phyloP scores from a whole-genome alignment of 1,140 invertebrate genomes.

The Halictus rubicundus region DNA sequence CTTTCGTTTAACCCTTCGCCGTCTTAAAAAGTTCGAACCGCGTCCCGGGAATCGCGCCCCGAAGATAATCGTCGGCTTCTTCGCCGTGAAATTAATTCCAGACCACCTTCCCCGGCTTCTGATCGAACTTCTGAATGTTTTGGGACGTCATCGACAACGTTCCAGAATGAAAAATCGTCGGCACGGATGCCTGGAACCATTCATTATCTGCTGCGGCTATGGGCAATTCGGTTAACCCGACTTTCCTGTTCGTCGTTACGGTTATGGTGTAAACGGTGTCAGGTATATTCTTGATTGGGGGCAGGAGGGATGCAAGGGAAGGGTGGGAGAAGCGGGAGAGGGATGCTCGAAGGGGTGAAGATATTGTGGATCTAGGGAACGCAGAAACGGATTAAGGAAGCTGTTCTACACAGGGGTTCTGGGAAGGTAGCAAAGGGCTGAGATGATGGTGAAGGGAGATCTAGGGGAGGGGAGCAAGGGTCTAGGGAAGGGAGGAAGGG shows the following conservation, averaged over 20 bases:
- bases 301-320: too few relatives aligned
- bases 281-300: too few relatives aligned
- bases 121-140: not conserved
- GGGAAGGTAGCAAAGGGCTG: too few relatives aligned
- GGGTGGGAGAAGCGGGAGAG: too few relatives aligned
- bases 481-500: too few relatives aligned
- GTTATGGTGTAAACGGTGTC: too few relatives aligned
- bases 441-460: too few relatives aligned
- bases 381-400: too few relatives aligned
- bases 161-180: not conserved
- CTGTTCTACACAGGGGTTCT: too few relatives aligned
- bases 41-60: conserved; percentile 5
- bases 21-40: conserved; percentile 51
- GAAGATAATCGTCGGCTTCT: conserved; percentile 53
- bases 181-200: not conserved
- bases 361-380: too few relatives aligned
- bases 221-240: not conserved
- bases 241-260: not conserved
- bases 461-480: too few relatives aligned
- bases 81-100: conserved; percentile 1
- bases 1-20: conserved; percentile 22
- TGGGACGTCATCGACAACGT: not conserved
- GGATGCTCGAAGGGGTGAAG: too few relatives aligned
- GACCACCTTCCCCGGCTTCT: not conserved
- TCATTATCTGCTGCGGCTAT: not conserved